Conservation (phyloP, 1,140 invertebrate species). For the Diorhabda sublineata region DNA sequence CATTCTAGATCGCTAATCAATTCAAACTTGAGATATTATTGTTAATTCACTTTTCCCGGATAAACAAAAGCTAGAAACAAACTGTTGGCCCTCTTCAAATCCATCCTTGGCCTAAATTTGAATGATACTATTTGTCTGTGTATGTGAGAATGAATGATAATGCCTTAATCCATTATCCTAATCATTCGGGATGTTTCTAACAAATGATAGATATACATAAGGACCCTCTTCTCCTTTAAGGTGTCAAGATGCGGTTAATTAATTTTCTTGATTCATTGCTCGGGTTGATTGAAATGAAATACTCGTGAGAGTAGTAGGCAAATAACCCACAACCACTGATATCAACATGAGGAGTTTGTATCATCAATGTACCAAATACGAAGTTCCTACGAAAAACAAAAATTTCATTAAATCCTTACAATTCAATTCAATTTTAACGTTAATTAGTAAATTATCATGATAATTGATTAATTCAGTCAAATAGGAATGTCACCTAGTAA, state of each 20-base stretch:
- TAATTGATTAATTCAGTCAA: no score
- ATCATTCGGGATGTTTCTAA: conserved; percentile 12
- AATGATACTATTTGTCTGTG: conserved; percentile 17
- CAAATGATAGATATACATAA: background rate
- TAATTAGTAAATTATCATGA: no score
- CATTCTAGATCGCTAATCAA: background rate
- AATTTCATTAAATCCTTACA: no score
- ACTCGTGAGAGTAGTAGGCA: no score
- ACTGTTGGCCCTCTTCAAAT: background rate
- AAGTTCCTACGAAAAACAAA: no score
- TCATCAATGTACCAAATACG: no score
- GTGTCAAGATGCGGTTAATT: background rate
- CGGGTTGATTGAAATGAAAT: no score
- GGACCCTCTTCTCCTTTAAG: conserved; percentile 8
- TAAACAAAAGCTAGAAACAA: background rate
- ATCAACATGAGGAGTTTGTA: no score
- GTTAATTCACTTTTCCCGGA: background rate
- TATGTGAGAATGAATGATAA: conserved; percentile 18
- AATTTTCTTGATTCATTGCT: background rate
- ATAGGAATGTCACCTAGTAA: no score
- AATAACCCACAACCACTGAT: no score
- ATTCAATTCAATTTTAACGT: no score
- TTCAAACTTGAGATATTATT: background rate
- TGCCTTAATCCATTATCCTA: conserved; percentile 26
- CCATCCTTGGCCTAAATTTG: conserved; percentile 3